Base-by-base conservation (phyloP, 2,113 vertebrate species). In the Nymphicus hollandicus region DNA sequence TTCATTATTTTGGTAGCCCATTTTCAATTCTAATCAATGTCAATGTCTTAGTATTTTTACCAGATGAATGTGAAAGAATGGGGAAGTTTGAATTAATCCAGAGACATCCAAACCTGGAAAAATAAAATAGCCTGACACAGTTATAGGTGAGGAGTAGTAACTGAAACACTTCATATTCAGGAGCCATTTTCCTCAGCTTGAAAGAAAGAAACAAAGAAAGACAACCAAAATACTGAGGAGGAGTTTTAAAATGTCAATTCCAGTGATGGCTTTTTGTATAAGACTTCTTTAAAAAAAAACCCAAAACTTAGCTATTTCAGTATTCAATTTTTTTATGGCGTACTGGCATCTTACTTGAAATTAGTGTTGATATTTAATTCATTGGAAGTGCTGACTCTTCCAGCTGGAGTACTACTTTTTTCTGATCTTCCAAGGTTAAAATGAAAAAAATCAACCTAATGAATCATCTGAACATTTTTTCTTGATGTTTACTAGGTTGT, bases 251-350 rank as follows among this genome's bases (percentile, higher is more conserved):
- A 33, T 23, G 4, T 18, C 58, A 73, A 96, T 69, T 27, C 10
- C 1, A 2, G 13, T 37, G 4, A 9, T 4, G 0, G 3, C 17
- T 47, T 70, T 68, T 61, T 1, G 0, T 55, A 15, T 31, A 50
- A 61, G 12, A 15, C 4, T 61, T 7, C 20, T 79, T 64, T 41
- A 13, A 14, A 41, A 41, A 41, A 41, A 41, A 41, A 5, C 13
- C 41, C 41, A 47, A 77, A 77, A 11, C 10, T 25, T 41, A 44
- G 15, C 9, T 55, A 24, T 64, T 82, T 47, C 28, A 64, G 8
- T 18, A 5, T 0, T 3, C 31, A 22, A 8, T 55, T 68, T 41
- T 77, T 88, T 86, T 29, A 44, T 60, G 13, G 10, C 23, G 7
- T 60, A 27, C 15, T 58, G 4, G 41, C 24, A n/a, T 43, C 27